These are phyloP conservation scores for Takifugu ocellatus DNA, from an alignment of 2,797 vertebrate species.

Conservation along the genomic window DNA sequence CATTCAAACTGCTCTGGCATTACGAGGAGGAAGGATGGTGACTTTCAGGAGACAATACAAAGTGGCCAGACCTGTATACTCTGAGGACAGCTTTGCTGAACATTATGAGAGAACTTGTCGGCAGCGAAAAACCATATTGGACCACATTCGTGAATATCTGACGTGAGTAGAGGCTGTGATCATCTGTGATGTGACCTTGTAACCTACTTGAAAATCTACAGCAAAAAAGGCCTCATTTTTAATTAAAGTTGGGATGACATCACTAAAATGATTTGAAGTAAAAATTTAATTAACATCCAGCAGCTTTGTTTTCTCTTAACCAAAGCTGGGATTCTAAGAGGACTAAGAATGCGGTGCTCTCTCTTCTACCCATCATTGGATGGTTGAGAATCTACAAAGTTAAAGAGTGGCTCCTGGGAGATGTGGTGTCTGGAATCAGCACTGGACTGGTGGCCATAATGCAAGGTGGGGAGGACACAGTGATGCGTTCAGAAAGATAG, in stretches of 20 bases:
- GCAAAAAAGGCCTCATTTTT: background rate
- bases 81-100: slow-evolving; percentile 75
- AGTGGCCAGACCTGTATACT: slow-evolving; percentile 78
- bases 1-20: background rate
- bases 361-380: slow-evolving; percentile 80
- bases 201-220: background rate
- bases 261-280: background rate
- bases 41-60: slow-evolving; percentile 76
- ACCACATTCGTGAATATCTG: slow-evolving; percentile 74
- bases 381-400: slow-evolving; percentile 85
- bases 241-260: background rate
- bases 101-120: slow-evolving; percentile 76
- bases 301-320: slow-evolving; percentile 17
- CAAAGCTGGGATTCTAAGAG: slow-evolving; percentile 82
- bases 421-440: slow-evolving; percentile 88
- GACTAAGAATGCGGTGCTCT: slow-evolving; percentile 73
- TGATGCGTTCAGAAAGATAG: background rate
- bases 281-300: background rate
- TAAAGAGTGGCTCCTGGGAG: slow-evolving; percentile 85
- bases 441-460: slow-evolving; percentile 89
- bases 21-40: slow-evolving; percentile 57
- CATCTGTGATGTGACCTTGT: background rate
- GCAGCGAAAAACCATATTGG: slow-evolving; percentile 73
- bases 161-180: slow-evolving; percentile 67
- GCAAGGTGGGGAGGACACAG: slow-evolving; percentile 77